Evolutionary conservation across 2,888 invertebrate genomes (phyloP), one percentile per base, ranked within the genome.

Genomic region (Conops quadrifasciatus): DNA sequence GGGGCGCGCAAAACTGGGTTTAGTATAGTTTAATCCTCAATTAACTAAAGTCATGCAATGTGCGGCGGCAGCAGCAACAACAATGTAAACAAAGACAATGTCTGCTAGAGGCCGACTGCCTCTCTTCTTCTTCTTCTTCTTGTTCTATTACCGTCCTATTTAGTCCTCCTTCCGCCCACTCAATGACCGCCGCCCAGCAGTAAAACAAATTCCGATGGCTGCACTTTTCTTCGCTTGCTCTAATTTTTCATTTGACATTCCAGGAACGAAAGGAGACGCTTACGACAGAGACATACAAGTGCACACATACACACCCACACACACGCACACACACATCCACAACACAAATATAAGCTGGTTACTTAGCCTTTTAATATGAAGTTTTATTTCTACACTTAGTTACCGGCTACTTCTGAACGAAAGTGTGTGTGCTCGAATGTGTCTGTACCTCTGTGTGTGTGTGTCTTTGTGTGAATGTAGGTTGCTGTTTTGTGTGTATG

Each of bases 311-410:
- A 65, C 58, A 64, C 69, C 64, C 36, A 36, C 19, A 24, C 43
- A 67, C 21, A 60, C 62, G 66, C n/a, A 15, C 28, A 45, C 24
- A n/a, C 28, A 56, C 13, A 36, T 24, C 24, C 58, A 9, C 16
- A 36, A 11, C 13, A 43, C 59, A 64, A 51, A 49, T 51, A 59
- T 71, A 71, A 59, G 21, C n/a, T n/a, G n/a, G n/a, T n/a, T n/a
- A n/a, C n/a, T n/a, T n/a, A n/a, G n/a, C n/a, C 28, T 49, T 13
- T n/a, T 19, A 49, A 16, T 49, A 13, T 19, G 15, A 49, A 16
- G 16, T 16, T 49, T 5, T 49, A 5, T 49, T 16, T n/a, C 49
- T 49, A 4, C 13, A 36, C 19, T 19, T 43, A 13, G 36, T 15
- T 15, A 45, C 45, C 2, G 13, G 21, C 11, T 15, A 16, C 43